A percentile compares a stretch with the other conserved stretches of the same genome.
phyloP scores from a whole-genome alignment of 1,140 invertebrate species.

The Drosophila busckii region DNA sequence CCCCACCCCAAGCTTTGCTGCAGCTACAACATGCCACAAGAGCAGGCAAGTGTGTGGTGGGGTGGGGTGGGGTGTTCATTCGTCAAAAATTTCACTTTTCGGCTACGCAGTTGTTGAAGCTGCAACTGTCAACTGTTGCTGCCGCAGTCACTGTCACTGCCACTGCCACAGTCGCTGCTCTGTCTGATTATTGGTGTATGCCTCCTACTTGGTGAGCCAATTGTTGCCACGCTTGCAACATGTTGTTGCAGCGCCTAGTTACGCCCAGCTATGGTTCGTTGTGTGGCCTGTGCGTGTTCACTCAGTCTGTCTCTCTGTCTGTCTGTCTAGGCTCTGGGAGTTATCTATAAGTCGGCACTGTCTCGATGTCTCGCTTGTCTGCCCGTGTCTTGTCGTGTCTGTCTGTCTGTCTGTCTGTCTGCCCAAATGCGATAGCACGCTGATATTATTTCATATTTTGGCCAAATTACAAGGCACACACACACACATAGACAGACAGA shows the following conservation, averaged over 20 bases:
- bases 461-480: conserved; percentile 29
- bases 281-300: conserved; percentile 33
- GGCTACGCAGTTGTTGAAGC: too few species aligned
- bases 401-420: conserved; percentile 29
- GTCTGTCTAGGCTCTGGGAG: conserved; percentile 14
- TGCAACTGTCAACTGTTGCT: neutral
- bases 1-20: neutral
- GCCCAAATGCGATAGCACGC: conserved; percentile 21
- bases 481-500: too few species aligned
- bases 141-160: conserved; percentile 13
- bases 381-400: too few species aligned
- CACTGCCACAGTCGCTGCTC: conserved; percentile 5
- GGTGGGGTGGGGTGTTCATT: too few species aligned
- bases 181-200: conserved; percentile 14
- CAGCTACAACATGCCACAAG: neutral
- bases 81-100: too few species aligned
- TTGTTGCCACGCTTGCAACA: conserved; percentile 36
- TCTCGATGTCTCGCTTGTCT: neutral
- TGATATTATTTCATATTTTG: conserved; percentile 46
- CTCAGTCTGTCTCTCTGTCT: conserved; percentile 6
- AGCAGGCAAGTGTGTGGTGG: too few species aligned
- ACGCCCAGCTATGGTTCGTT: too few species aligned
- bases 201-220: neutral
- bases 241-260: conserved; percentile 30
- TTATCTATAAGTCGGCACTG: neutral